These are phyloP conservation scores for Pangasius macronema DNA, from an alignment of 2,797 vertebrate genomes.

Conservation along the genomic window DNA sequence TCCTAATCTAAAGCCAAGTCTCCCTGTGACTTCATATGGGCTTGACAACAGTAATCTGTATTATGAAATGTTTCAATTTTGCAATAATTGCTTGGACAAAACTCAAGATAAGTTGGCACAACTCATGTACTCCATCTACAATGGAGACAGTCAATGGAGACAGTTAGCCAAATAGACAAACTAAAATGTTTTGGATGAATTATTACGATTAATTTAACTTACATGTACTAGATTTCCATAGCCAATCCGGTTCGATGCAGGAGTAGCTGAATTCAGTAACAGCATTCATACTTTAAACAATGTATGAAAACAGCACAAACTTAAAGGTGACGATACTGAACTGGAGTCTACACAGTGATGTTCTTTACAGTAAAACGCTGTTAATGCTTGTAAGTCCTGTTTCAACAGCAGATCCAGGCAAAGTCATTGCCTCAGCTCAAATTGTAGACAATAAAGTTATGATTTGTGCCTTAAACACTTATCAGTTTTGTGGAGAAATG, in stretches of 20 bases:
- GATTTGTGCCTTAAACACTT: not conserved
- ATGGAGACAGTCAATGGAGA: not conserved
- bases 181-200: not conserved
- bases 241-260: not conserved
- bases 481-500: conserved; percentile 28
- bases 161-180: not conserved
- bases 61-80: not conserved
- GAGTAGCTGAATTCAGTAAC: not conserved
- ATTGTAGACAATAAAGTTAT: not conserved
- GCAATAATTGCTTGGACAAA: not conserved
- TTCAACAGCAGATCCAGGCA: not conserved
- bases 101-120: not conserved
- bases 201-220: not conserved
- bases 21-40: not conserved
- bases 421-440: not conserved
- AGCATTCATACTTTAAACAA: not conserved
- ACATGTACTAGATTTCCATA: not conserved
- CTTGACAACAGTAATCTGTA: not conserved
- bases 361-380: not conserved
- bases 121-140: not conserved
- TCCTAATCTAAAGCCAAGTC: not conserved
- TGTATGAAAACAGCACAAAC: not conserved
- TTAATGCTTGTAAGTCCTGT: not conserved
- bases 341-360: not conserved
- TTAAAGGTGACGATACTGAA: not conserved